Percentiles rank a stretch among this genome's conserved stretches.
Evolutionary conservation across 30 jellyfish, hydroid and myxozoan species (phyloP).

Genomic region (Sanderia malayensis): DNA sequence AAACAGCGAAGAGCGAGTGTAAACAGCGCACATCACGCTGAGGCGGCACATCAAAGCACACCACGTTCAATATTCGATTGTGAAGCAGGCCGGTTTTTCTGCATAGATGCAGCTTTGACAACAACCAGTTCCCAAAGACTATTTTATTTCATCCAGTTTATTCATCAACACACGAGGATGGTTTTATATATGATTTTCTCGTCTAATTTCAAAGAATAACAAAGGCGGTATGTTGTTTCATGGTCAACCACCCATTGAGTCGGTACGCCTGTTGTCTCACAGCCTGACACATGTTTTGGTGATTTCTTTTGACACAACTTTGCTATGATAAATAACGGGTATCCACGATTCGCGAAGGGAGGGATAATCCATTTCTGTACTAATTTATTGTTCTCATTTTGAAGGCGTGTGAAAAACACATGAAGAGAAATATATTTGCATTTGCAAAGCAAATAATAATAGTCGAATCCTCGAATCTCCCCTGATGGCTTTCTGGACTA

Average conservation of each 20-base stretch:
- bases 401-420: no score
- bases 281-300: no score
- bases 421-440: no score
- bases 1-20: conserved; percentile 18
- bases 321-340: no score
- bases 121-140: not conserved
- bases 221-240: not conserved
- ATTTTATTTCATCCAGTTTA: not conserved
- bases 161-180: not conserved
- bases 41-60: conserved; percentile 30
- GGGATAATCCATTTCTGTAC: no score
- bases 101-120: not conserved
- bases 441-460: no score
- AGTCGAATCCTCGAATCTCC: no score
- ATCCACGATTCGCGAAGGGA: no score
- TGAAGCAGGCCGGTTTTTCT: not conserved
- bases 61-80: not conserved
- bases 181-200: not conserved
- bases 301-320: no score
- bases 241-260: not conserved
- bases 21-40: conserved; percentile 6
- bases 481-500: no score
- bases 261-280: not conserved
- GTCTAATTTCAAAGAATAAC: not conserved
- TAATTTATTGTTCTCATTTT: no score